phyloP scores from a whole-genome alignment of 1,140 invertebrate genomes.

The Chelonus insularis region DNA sequence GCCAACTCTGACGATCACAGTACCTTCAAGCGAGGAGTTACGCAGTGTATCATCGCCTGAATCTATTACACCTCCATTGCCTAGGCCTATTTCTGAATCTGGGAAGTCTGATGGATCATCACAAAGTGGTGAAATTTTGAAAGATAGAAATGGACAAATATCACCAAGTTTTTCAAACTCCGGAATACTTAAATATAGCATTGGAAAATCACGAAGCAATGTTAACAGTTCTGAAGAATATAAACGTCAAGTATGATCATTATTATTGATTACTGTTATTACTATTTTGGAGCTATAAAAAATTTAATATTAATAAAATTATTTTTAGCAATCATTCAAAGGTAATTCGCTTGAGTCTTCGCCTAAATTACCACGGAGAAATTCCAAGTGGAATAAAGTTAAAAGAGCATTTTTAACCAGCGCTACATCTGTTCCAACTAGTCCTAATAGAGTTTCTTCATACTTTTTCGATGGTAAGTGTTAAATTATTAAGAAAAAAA shows the following conservation, averaged over 20 bases:
- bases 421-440: conserved; percentile 68
- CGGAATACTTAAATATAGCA: conserved; percentile 23
- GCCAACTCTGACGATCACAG: conserved; percentile 63
- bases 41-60: conserved; percentile 46
- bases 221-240: conserved; percentile 23
- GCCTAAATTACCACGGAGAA: conserved; percentile 47
- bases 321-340: conserved; percentile 27
- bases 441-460: conserved; percentile 65
- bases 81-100: conserved; percentile 20
- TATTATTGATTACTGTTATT: no score
- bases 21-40: conserved; percentile 65
- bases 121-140: conserved; percentile 13
- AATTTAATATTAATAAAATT: no score
- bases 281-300: no score
- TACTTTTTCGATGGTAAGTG: conserved; percentile 65
- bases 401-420: conserved; percentile 72
- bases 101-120: conserved; percentile 17
- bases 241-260: conserved; percentile 40
- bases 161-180: conserved; percentile 22
- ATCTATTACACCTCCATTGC: conserved; percentile 38
- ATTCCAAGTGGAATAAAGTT: conserved; percentile 73
- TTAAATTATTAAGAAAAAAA: no score
- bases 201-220: conserved; percentile 28
- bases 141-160: conserved; percentile 18
- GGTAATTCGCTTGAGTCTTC: conserved; percentile 38